Base-by-base conservation (phyloP, 2,797 vertebrate species). In the Xyrichtys novacula region DNA sequence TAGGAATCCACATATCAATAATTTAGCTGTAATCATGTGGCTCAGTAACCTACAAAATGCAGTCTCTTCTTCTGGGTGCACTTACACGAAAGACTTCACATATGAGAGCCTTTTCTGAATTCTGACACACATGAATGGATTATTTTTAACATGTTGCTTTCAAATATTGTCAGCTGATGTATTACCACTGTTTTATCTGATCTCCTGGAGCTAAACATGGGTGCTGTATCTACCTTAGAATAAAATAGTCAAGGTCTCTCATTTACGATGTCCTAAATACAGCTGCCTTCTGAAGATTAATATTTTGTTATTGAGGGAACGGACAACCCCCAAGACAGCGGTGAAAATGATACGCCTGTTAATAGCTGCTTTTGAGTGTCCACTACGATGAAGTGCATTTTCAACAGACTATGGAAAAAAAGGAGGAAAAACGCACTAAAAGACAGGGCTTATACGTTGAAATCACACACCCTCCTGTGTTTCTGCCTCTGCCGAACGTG, bases 111-210 rank as follows among this genome's bases (percentile, higher is more conserved):
- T 65, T 75, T 70, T 71, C 60, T 81, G 66, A 80, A 76, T 80
- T 59, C 66, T 69, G 59, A 75, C 71, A 49, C 47, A 50, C 7
- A 32, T 52, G 63, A 48, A 0, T 59, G 46, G 39, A 48, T 80
- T 79, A 78, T 84, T 69, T 89, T 91, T 77, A 88, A 89, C 80
- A 61, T 64, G 72, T 47, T 62, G 65, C 85, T 75, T 82, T 85
- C 72, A 83, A 85, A 88, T 65, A 71, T 48, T 80, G 72, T 72
- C 39, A 71, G 52, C 71, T 83, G 71, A 85, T 75, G 70, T 76
- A 86, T 80, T 67, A 77, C 46, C 29, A 70, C 65, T 29, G 61
- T 47, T 29, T 65, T 55, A 81, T 42, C 46, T 74, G 60, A 81
- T 74, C 65, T 83, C 67, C 44, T 36, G 68, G 36, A 65, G 55